Percentiles rank a stretch among this genome's conserved stretches.
These are phyloP conservation scores for Athene noctua DNA, from an alignment of 2,113 vertebrate genomes.

Conservation along the genomic window DNA sequence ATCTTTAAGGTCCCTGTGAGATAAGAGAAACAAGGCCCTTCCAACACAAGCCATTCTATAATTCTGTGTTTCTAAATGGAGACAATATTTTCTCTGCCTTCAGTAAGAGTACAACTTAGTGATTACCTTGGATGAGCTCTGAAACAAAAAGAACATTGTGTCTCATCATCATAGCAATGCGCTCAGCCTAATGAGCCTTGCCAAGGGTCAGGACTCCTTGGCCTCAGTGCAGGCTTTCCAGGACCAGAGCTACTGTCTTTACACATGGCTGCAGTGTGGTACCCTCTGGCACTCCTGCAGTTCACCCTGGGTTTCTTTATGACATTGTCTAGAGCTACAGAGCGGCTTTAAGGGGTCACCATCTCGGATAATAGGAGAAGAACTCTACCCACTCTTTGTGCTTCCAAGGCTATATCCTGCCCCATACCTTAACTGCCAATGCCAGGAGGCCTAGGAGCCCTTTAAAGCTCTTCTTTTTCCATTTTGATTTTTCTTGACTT, in stretches of 20 bases:
- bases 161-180: not conserved
- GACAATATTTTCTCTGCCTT: not conserved
- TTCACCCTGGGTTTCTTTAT: not conserved
- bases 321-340: not conserved
- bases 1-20: too few relatives aligned
- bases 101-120: not conserved
- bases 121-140: not conserved
- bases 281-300: not conserved
- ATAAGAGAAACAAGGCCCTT: too few relatives aligned
- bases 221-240: not conserved
- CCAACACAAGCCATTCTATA: too few relatives aligned
- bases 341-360: not conserved
- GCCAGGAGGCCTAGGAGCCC: not conserved
- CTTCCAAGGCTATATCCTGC: not conserved
- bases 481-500: not conserved
- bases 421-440: accelerated
- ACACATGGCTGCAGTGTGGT: accelerated
- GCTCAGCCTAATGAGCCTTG: not conserved
- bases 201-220: not conserved
- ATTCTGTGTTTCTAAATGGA: not conserved
- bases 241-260: not conserved
- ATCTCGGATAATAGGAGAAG: not conserved
- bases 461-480: not conserved
- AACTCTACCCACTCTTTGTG: not conserved
- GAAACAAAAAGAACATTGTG: not conserved